These are phyloP conservation scores for Ophiothrix spiculata DNA, from an alignment of 35 echinoderm and acorn worm genomes.

Conservation along the genomic window DNA sequence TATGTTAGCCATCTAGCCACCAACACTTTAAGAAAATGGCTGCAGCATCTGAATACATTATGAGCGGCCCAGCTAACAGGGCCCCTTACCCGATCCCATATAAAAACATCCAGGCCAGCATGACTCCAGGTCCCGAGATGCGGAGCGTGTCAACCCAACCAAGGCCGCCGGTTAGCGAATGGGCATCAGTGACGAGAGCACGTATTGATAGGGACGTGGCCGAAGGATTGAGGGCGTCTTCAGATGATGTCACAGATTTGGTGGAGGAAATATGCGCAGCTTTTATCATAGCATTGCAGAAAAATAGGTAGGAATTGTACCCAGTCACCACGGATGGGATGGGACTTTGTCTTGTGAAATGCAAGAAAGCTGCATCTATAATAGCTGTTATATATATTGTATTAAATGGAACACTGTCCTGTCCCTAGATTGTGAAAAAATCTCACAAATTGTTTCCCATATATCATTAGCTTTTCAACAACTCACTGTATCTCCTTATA, in stretches of 20 bases:
- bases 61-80: neutral
- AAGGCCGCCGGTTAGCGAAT: neutral
- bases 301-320: constrained; percentile 63
- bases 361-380: no score
- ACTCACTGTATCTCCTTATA: no score
- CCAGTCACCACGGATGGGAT: no score
- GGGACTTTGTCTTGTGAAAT: no score
- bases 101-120: neutral
- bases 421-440: no score
- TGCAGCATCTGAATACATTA: neutral
- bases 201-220: neutral
- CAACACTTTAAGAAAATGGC: no score
- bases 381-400: no score
- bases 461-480: no score
- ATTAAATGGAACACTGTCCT: no score
- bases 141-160: neutral
- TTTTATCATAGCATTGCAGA: constrained; percentile 78
- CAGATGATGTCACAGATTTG: constrained; percentile 43
- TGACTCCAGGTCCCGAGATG: neutral
- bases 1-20: no score
- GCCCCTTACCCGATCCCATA: neutral
- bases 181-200: neutral
- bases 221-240: neutral
- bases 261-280: constrained; percentile 55
- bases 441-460: no score